phyloP scores from a whole-genome alignment of 2,888 invertebrate genomes.

The Automeris io region DNA sequence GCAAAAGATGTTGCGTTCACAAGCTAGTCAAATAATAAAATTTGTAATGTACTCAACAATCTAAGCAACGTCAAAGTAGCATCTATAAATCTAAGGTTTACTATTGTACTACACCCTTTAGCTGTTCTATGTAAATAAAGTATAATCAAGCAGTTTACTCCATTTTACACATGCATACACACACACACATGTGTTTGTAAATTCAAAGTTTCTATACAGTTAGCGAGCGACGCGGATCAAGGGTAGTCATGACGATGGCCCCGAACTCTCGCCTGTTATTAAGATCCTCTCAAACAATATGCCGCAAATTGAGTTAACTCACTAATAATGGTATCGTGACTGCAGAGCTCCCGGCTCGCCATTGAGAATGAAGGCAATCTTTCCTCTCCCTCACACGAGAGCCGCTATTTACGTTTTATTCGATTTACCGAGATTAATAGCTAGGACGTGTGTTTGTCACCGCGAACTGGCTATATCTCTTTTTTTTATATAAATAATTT shows the following conservation, averaged over 20 bases:
- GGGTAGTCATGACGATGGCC: conserved; percentile 62
- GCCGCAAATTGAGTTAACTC: conserved; percentile 76
- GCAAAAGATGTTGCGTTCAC: no score
- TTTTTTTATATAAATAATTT: no score
- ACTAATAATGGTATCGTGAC: conserved; percentile 71
- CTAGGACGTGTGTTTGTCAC: conserved; percentile 42
- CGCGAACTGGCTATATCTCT: conserved; percentile 29
- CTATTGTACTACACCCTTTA: not conserved
- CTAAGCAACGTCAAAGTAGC: no score
- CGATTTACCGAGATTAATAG: conserved; percentile 67
- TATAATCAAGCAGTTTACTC: no score
- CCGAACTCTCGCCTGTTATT: conserved; percentile 69
- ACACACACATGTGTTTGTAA: no score
- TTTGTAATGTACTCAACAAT: no score
- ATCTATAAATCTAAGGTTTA: no score
- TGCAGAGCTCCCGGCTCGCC: conserved; percentile 52
- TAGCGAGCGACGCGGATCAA: conserved; percentile 34
- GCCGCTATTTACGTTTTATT: conserved; percentile 62
- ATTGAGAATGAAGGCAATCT: conserved; percentile 62
- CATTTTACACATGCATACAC: no score
- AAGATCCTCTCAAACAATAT: conserved; percentile 74
- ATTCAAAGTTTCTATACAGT: conserved; percentile 19
- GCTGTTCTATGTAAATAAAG: no score
- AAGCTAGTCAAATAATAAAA: no score
- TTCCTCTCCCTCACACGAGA: conserved; percentile 42